Conservation (phyloP, 2,113 vertebrate species). For the Puntigrus tetrazona region DNA sequence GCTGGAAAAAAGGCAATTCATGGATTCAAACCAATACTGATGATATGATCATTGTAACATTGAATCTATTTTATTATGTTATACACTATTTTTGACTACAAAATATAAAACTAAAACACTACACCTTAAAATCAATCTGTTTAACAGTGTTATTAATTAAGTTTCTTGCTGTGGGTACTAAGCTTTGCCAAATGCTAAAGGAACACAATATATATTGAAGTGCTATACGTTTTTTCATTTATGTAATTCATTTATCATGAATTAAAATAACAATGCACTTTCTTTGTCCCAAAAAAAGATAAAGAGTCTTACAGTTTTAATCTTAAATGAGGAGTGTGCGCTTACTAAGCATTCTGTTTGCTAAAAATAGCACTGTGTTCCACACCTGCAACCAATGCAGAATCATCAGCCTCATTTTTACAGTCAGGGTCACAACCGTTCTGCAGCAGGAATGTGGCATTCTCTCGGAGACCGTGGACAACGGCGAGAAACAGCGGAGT, state of each 20-base stretch:
- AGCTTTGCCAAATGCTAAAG: neutral
- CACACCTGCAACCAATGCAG: constrained; percentile 85
- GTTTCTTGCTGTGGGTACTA: neutral
- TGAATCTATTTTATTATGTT: neutral
- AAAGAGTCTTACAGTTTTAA: neutral
- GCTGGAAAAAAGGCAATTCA: constrained; percentile 69
- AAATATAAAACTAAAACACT: neutral
- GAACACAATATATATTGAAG: neutral
- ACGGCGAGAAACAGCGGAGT: constrained; percentile 88
- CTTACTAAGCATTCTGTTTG: neutral
- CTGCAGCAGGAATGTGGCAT: constrained; percentile 82
- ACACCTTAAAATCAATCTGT: neutral
- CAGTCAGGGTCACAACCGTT: constrained; percentile 83
- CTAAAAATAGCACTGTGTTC: constrained; percentile 23
- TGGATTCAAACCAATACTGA: neutral
- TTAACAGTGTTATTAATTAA: neutral
- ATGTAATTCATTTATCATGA: neutral
- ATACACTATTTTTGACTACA: neutral
- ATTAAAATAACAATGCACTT: neutral
- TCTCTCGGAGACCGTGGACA: constrained; percentile 79
- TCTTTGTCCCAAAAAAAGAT: neutral
- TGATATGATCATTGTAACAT: neutral
- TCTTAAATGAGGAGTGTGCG: neutral
- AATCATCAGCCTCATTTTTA: constrained; percentile 86
- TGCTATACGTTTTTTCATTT: too few species aligned